Conservation (phyloP, 2,888 invertebrate genomes). For the Cyclophora punctaria region DNA sequence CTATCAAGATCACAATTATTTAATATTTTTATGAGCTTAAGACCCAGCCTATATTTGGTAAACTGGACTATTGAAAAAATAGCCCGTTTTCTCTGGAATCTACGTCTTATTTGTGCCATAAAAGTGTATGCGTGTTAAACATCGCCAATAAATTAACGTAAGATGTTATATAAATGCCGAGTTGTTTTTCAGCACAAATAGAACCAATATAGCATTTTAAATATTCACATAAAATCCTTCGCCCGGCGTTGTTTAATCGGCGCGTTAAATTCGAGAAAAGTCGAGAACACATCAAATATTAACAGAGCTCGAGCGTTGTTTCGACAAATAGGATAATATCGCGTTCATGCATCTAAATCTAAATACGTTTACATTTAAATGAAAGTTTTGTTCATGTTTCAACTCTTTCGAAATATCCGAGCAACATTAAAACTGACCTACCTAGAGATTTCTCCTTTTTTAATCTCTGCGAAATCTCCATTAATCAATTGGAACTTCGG, state of each 20-base stretch:
- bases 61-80: too few relatives aligned
- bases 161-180: slow-evolving; percentile 43
- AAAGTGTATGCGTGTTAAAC: slow-evolving; percentile 23
- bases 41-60: too few relatives aligned
- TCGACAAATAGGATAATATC: slow-evolving; percentile 67
- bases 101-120: slow-evolving; percentile 15
- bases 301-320: slow-evolving; percentile 60
- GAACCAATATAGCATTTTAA: slow-evolving; percentile 71
- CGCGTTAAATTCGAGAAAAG: slow-evolving; percentile 72
- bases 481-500: slow-evolving; percentile 69
- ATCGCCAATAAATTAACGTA: slow-evolving; percentile 31
- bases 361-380: slow-evolving; percentile 44
- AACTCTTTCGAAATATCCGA: slow-evolving; percentile 1
- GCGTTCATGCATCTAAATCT: slow-evolving; percentile 60
- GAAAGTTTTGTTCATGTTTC: slow-evolving; percentile 24
- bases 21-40: slow-evolving; percentile 26
- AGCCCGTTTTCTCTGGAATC: slow-evolving; percentile 4
- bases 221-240: slow-evolving; percentile 71
- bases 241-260: slow-evolving; percentile 68
- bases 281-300: slow-evolving; percentile 73
- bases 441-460: slow-evolving; percentile 41
- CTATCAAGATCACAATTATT: slow-evolving; percentile 31
- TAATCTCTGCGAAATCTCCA: slow-evolving; percentile 51
- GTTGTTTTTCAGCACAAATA: slow-evolving; percentile 52
- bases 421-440: neutral